phyloP scores from a whole-genome alignment of 2,888 invertebrate genomes.

The Epirrita christyi region DNA sequence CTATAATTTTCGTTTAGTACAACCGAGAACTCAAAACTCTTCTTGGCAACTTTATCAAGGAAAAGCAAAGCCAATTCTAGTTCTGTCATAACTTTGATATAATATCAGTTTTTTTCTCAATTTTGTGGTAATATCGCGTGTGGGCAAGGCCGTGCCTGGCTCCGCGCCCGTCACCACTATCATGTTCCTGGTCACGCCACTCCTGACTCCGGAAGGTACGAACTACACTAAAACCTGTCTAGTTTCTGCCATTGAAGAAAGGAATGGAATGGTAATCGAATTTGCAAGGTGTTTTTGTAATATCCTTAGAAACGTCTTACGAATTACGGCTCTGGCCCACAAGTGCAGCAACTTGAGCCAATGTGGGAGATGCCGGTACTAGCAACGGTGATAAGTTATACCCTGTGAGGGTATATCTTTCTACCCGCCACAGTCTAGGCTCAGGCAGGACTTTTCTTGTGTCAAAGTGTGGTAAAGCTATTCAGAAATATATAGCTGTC shows the following conservation, averaged over 20 bases:
- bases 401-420: no score
- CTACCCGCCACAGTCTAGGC: no score
- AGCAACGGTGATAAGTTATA: no score
- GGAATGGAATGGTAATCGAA: constrained; percentile 1
- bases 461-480: no score
- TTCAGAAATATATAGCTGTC: no score
- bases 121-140: constrained; percentile 72
- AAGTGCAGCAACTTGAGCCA: no score
- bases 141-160: constrained; percentile 68
- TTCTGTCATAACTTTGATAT: constrained; percentile 46
- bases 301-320: neutral
- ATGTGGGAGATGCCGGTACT: no score
- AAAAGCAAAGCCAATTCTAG: constrained; percentile 27
- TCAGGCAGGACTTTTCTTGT: no score
- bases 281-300: constrained; percentile 17
- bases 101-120: constrained; percentile 58
- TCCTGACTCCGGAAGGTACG: constrained; percentile 20
- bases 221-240: constrained; percentile 21
- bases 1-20: neutral
- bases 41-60: neutral
- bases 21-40: neutral
- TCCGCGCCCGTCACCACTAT: constrained; percentile 63
- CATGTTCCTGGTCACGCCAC: constrained; percentile 76
- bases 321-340: no score
- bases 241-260: constrained; percentile 20